Evolutionary conservation across 2,797 vertebrate genomes (phyloP), one percentile per base, ranked within the genome.

Genomic region (Ambastaia sidthimunki): DNA sequence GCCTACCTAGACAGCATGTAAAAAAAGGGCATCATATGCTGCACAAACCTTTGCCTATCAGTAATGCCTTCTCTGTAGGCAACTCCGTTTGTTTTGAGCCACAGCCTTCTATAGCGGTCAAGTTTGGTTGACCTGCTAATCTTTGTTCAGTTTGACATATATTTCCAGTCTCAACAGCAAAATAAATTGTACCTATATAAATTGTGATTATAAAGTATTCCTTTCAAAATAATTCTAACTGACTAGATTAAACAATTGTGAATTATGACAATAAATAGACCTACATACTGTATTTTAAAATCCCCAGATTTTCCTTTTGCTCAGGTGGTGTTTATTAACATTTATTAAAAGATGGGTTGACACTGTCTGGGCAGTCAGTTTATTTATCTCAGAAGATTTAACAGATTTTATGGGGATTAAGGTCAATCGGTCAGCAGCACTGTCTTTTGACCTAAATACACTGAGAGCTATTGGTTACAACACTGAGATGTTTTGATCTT

Each of bases 81-180:
- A 50, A 23, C 47, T 50, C 47, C 34, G 1, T 48, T 15, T 18
- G 25, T 28, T 15, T 63, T 74, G n/a, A 75, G 25, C 10, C 25
- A 4, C 7, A 52, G 18, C 12, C 11, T 19, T 12, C 34, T 44
- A 57, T 41, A 41, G 82, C 80, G 70, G 79, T 50, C 25, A 0
- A 1, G 81, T 83, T 81, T 54, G 85, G 81, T 89, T 88, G 85
- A 69, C 69, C 12, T 71, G 34, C 25, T 21, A 73, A 52, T 21
- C 70, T 68, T 81, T 81, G 66, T 75, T 76, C 52, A 68, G 23
- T 31, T 37, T 16, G 18, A 1, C 31, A 37, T 37, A 37, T 1
- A 41, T 41, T 9, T 9, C 9, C 37, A 41, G 37, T 41, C 6
- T 57, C 52, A 60, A 31, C 4, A 50, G 23, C n/a, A 21, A 31